A percentile compares a stretch with the other conserved stretches of the same genome.
Conservation (phyloP, 2,797 vertebrate species). For the Prunella strophiata region DNA sequence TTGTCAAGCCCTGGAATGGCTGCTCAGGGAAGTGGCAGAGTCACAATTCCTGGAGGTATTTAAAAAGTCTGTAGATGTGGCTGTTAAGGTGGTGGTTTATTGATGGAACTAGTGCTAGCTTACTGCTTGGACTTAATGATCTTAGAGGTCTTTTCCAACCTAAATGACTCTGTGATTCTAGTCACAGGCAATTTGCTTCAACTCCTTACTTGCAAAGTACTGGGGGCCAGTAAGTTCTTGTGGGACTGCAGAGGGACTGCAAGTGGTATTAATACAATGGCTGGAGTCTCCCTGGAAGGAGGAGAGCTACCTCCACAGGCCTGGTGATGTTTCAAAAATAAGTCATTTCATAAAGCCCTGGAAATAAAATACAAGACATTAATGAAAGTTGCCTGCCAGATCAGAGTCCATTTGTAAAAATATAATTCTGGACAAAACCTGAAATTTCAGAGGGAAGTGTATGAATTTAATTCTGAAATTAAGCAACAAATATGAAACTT, state of each 20-base stretch:
- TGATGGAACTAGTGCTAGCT: neutral
- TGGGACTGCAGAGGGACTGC: neutral
- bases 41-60: neutral
- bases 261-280: no score
- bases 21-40: neutral
- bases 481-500: neutral
- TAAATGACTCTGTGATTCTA: neutral
- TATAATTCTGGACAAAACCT: neutral
- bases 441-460: neutral
- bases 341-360: neutral
- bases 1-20: neutral
- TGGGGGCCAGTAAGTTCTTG: neutral
- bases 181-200: neutral
- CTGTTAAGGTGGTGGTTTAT: neutral
- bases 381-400: neutral
- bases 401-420: neutral
- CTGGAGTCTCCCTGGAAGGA: neutral
- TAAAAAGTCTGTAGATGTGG: neutral
- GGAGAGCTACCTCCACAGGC: neutral
- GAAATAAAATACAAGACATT: neutral
- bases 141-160: neutral
- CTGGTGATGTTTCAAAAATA: neutral
- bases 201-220: neutral
- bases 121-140: neutral
- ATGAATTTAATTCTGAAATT: neutral